These are phyloP conservation scores for Boulengerochromis microlepis DNA, from an alignment of 2,113 vertebrate species.

Conservation along the genomic window DNA sequence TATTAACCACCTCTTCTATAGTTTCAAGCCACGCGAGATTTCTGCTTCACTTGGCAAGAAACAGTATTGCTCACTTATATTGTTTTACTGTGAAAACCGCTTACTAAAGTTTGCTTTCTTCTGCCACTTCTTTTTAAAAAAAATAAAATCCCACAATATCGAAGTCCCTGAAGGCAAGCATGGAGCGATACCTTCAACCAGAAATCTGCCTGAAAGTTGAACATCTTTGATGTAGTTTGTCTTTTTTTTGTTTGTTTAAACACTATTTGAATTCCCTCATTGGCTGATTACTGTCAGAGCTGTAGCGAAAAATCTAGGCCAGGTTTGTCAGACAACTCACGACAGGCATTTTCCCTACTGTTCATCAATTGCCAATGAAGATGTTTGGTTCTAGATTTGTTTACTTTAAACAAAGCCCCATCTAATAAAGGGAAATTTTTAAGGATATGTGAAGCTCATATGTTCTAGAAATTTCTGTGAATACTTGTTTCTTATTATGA, in stretches of 20 bases:
- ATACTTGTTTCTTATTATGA: neutral
- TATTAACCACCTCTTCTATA: neutral
- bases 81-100: neutral
- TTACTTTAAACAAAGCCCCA: neutral
- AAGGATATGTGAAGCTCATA: neutral
- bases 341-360: neutral
- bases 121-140: neutral
- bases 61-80: neutral
- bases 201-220: neutral
- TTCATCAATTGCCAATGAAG: neutral
- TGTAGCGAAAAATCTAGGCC: constrained; percentile 1
- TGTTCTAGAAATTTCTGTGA: neutral
- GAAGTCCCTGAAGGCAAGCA: neutral
- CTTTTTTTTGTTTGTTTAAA: neutral
- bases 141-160: neutral
- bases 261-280: constrained; percentile 1
- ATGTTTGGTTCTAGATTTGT: neutral
- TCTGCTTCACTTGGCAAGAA: neutral
- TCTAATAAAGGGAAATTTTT: neutral
- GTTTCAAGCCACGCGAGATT: neutral
- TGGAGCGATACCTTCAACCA: neutral
- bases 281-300: constrained; percentile 15
- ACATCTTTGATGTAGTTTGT: neutral
- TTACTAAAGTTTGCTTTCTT: neutral
- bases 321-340: constrained; percentile 1